phyloP scores from a whole-genome alignment of 2,797 vertebrate species.

The Urophycis tenuis region DNA sequence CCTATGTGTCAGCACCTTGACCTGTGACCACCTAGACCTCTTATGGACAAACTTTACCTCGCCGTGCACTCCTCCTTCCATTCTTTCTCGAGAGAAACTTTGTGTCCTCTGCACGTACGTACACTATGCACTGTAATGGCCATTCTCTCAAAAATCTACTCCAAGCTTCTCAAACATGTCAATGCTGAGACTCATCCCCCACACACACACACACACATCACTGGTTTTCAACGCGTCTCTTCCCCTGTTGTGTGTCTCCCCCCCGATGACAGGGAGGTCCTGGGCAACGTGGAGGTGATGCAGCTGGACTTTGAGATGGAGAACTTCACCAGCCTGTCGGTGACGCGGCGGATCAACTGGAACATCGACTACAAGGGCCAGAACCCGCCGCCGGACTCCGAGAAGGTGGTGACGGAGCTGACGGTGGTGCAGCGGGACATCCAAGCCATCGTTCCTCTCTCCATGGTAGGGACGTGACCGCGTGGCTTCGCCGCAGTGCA shows the following conservation, averaged over 20 bases:
- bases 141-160: neutral
- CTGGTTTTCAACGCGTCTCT: neutral
- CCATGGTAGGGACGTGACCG: constrained; percentile 94
- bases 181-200: neutral
- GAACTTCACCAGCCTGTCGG: constrained; percentile 98
- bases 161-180: neutral
- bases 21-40: neutral
- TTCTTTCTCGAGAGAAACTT: too few relatives aligned
- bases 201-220: neutral
- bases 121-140: neutral
- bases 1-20: neutral
- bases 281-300: constrained; percentile 84
- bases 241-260: neutral
- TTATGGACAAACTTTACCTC: neutral
- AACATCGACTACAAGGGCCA: constrained; percentile 91
- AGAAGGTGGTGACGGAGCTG: constrained; percentile 93
- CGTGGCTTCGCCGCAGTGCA: neutral
- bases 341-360: constrained; percentile 97
- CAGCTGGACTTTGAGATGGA: constrained; percentile 99
- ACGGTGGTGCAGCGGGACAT: constrained; percentile 95
- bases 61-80: too few relatives aligned
- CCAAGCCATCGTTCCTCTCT: constrained; percentile 90
- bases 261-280: constrained; percentile 66
- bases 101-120: neutral
- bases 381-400: constrained; percentile 80